phyloP scores from a whole-genome alignment of 2,113 vertebrate genomes.

The Thunnus thynnus region DNA sequence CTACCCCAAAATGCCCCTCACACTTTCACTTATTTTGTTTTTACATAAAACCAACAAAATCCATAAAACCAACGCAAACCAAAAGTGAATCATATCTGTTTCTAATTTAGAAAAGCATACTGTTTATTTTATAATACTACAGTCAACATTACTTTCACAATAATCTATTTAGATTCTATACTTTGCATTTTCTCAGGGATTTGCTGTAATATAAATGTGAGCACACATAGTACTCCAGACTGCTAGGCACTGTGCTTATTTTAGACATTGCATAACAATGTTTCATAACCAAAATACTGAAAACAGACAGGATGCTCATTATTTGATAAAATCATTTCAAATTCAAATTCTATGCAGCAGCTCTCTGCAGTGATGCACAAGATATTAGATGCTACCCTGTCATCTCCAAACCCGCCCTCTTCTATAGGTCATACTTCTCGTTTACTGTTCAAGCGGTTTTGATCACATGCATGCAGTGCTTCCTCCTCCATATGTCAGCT shows the following conservation, averaged over 20 bases:
- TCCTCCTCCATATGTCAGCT: not conserved
- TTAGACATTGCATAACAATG: slow-evolving; percentile 79
- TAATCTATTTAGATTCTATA: not conserved
- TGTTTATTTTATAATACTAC: not conserved
- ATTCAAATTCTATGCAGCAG: slow-evolving; percentile 23
- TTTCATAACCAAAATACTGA: slow-evolving; percentile 74
- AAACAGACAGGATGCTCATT: slow-evolving; percentile 59
- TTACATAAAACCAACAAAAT: not conserved
- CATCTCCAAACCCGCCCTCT: not conserved
- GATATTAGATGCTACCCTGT: not conserved
- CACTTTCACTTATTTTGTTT: not conserved
- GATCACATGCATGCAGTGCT: not conserved
- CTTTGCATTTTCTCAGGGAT: not conserved
- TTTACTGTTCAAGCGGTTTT: not conserved
- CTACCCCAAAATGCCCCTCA: too few relatives aligned
- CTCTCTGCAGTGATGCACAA: slow-evolving; percentile 2
- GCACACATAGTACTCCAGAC: slow-evolving; percentile 36
- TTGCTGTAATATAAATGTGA: slow-evolving; percentile 39
- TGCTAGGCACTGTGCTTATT: slow-evolving; percentile 60
- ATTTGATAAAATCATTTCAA: slow-evolving; percentile 45
- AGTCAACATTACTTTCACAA: not conserved
- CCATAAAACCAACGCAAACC: not conserved
- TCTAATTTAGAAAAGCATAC: not conserved
- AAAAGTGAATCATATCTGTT: not conserved
- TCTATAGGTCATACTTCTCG: not conserved